These are phyloP conservation scores for Atrina japonica DNA, from an alignment of 2,888 invertebrate species.

Conservation along the genomic window DNA sequence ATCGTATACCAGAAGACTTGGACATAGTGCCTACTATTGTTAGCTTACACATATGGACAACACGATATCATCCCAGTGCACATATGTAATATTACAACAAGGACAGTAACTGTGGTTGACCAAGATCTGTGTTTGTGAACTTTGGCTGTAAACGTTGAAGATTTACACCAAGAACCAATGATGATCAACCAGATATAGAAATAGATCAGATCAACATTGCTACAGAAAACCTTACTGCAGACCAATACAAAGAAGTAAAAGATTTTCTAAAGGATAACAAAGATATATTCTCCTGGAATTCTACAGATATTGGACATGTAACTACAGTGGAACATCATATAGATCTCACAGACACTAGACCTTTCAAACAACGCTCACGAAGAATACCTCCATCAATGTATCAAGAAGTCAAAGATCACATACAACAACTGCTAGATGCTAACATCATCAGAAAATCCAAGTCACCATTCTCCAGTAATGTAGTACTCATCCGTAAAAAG, in stretches of 20 bases:
- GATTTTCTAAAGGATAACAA: too few relatives aligned
- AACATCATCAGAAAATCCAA: constrained; percentile 2
- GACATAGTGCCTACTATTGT: constrained; percentile 2
- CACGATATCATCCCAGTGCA: background rate
- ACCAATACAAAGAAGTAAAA: too few relatives aligned
- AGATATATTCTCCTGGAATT: too few relatives aligned
- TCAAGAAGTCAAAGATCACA: background rate
- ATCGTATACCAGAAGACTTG: background rate
- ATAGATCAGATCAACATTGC: too few relatives aligned
- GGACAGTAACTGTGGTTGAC: constrained; percentile 12
- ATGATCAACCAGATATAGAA: background rate
- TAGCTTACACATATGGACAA: constrained; percentile 9
- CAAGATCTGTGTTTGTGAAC: background rate
- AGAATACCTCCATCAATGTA: constrained; percentile 7
- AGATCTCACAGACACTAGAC: background rate
- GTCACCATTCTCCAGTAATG: constrained; percentile 11
- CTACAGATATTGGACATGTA: too few relatives aligned
- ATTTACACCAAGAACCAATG: background rate
- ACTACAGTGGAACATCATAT: too few relatives aligned
- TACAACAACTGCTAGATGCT: constrained; percentile 13
- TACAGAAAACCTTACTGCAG: too few relatives aligned
- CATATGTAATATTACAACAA: constrained; percentile 18
- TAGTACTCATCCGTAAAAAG: background rate
- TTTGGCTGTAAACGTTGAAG: constrained; percentile 11
- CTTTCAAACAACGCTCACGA: constrained; percentile 4